A percentile compares a stretch with the other conserved stretches of the same genome.
Evolutionary conservation across 2,888 invertebrate species (phyloP).

Genomic region (Xestia c-nigrum): DNA sequence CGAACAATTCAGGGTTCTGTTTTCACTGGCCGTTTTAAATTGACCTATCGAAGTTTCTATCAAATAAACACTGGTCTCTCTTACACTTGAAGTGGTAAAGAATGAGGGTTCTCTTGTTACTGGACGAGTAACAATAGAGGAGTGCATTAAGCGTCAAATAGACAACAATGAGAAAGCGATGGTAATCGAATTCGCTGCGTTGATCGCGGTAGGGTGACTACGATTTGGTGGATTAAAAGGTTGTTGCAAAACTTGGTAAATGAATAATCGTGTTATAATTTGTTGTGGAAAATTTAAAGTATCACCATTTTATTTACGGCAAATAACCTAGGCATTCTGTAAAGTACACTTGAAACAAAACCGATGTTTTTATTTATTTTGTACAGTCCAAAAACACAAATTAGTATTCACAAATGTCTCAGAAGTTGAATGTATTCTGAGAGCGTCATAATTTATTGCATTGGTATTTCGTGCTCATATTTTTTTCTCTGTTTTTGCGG

Average conservation of each 20-base stretch:
- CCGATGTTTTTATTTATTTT: not conserved
- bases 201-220: conserved; percentile 73
- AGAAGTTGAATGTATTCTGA: not conserved
- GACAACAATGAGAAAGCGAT: conserved; percentile 81
- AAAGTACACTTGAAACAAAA: not conserved
- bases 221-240: conserved; percentile 22
- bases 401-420: not conserved
- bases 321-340: no score
- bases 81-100: conserved; percentile 52
- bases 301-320: not conserved
- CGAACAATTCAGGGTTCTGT: conserved; percentile 63
- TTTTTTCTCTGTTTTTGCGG: conserved; percentile 26
- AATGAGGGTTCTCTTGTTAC: conserved; percentile 65
- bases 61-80: conserved; percentile 65
- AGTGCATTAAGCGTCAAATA: conserved; percentile 80
- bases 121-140: conserved; percentile 69
- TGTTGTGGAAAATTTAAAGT: no score
- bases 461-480: conserved; percentile 1
- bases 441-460: not conserved
- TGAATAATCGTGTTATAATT: not conserved
- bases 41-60: conserved; percentile 45
- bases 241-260: not conserved
- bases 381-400: not conserved
- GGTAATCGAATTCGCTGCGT: conserved; percentile 83
- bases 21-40: conserved; percentile 64